Evolutionary conservation across 2,113 vertebrate species (phyloP).

Genomic region (Spea bombifrons): DNA sequence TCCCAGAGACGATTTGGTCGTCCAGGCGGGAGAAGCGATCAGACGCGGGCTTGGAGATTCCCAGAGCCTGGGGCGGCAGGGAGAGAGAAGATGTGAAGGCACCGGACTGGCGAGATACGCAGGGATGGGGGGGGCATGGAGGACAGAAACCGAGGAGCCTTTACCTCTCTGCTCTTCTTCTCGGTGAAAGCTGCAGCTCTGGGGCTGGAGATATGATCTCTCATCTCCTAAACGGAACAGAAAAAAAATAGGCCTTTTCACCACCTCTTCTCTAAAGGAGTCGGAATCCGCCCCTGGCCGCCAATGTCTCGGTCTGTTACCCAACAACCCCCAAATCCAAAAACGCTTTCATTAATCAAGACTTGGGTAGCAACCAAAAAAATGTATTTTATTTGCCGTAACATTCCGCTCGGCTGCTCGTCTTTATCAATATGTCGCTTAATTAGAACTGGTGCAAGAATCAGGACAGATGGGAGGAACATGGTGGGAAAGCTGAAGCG

Average conservation of each 20-base stretch:
- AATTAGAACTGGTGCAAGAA: too few species aligned
- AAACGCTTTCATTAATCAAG: too few species aligned
- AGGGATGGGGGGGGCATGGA: neutral
- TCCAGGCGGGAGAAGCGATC: constrained; percentile 82
- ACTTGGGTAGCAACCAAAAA: too few species aligned
- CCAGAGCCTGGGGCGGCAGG: constrained; percentile 49
- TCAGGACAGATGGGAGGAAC: too few species aligned
- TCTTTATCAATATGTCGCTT: too few species aligned
- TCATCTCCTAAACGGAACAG: constrained; percentile 82
- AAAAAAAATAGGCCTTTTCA: neutral
- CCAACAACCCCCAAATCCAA: too few species aligned
- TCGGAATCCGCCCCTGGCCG: too few species aligned
- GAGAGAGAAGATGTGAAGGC: neutral
- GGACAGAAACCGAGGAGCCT: neutral
- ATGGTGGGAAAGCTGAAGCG: too few species aligned
- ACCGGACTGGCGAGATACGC: neutral
- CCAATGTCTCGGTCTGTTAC: too few species aligned
- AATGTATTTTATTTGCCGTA: too few species aligned
- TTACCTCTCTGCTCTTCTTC: constrained; percentile 85
- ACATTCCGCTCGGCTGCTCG: too few species aligned
- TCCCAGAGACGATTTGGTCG: constrained; percentile 78
- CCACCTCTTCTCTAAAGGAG: too few species aligned
- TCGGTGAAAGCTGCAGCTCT: constrained; percentile 72
- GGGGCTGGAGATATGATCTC: constrained; percentile 90
- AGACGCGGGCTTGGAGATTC: constrained; percentile 67